Base-by-base conservation (phyloP, 1,140 invertebrate genomes). In the Drosophila sp. region DNA sequence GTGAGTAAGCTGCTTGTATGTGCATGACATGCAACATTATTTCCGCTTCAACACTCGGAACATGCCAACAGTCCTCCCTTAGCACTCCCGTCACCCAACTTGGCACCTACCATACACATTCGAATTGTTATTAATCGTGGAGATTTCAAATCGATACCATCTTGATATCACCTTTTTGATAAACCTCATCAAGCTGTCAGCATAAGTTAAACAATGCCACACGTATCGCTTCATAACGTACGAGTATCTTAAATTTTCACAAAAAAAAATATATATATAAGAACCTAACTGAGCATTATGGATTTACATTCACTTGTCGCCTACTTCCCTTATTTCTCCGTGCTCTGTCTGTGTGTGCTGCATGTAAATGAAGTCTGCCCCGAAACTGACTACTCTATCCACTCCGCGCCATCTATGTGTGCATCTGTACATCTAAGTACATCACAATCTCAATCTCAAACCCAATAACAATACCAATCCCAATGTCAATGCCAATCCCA, bases 1-100 rank as follows among this genome's bases (percentile, higher is more conserved):
- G 45, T 38, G 27, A 38, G 62, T 36, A 69, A 54, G 69, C 65
- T 51, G 56, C 59, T 54, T 62, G 59, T 57, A 57, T 50, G 56
- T 66, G 66, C 76, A 65, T 72, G 73, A 70, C 73, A 72, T 76
- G 73, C 73, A 63, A 72, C 67, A 72, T 72, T 72, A 72, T 57
- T 72, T 76, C 45, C 67, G 61, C 67, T 38, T 76, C 45, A 61
- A 29, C 62, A 51, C 56, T 53, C 66, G 13, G 16, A 46, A 58
- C 38, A 59, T 13, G 32, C 14, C 14, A 36, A 7, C 27, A 51
- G n/a, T 2, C 4, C 29, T n/a, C 21, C 4, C 43, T 5, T 9
- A 16, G 3, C 46, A 27, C 25, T 14, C 46, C 25, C n/a, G 29
- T 41, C 7, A 21, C 0, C 21, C 1, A 16, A 16, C 14, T 16